A percentile compares a stretch with the other conserved stretches of the same genome.
Evolutionary conservation across 2,113 vertebrate genomes (phyloP).

Genomic region (Cisticola juncidis): DNA sequence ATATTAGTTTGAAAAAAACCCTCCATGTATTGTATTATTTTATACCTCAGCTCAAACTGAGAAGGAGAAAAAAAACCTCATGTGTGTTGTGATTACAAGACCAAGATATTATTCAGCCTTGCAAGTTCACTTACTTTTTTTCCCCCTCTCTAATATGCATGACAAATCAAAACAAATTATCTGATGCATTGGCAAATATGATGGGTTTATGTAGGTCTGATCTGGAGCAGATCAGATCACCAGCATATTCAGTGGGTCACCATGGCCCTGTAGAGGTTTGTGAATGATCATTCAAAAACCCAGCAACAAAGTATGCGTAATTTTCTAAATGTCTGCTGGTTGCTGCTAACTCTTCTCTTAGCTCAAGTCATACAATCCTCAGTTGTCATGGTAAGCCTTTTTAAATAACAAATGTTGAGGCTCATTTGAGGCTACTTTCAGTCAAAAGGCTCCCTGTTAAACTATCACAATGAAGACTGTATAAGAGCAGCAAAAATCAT

Average conservation of each 20-base stretch:
- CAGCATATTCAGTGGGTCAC: background rate
- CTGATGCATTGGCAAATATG: background rate
- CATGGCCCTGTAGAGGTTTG: background rate
- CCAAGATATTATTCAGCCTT: background rate
- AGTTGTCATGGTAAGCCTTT: background rate
- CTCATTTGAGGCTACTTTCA: background rate
- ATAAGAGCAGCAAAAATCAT: background rate
- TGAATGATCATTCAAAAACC: background rate
- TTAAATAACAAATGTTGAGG: background rate
- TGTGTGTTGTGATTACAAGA: background rate
- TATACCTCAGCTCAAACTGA: background rate
- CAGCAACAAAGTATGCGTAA: background rate
- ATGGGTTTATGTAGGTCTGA: background rate
- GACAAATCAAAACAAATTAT: background rate
- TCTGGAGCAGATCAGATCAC: background rate
- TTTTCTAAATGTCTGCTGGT: background rate
- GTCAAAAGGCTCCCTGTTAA: slow-evolving; percentile 28
- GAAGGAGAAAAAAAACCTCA: background rate
- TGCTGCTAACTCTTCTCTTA: background rate
- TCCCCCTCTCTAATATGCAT: background rate
- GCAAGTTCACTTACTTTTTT: background rate
- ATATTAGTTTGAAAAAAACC: background rate
- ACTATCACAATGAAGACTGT: background rate
- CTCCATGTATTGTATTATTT: background rate
- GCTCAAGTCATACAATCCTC: background rate